Conservation (phyloP, 2,113 vertebrate species). For the Coptodon bakossiorum region DNA sequence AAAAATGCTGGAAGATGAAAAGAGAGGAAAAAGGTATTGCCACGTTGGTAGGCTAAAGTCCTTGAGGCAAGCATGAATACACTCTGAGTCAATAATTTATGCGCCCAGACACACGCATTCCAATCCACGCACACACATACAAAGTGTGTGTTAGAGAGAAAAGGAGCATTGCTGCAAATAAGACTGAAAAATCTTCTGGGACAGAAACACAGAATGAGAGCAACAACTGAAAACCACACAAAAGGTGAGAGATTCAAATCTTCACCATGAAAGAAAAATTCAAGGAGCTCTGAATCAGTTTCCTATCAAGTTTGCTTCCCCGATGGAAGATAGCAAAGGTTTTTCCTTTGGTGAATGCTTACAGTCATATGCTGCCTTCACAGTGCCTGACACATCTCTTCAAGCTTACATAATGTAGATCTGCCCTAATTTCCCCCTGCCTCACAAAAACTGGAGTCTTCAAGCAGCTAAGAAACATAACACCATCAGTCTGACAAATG, state of each 20-base stretch:
- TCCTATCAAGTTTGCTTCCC: slow-evolving; percentile 1
- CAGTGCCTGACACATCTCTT: slow-evolving; percentile 64
- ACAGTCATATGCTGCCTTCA: slow-evolving; percentile 62
- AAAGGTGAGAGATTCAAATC: slow-evolving; percentile 21
- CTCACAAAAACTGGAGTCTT: slow-evolving; percentile 38
- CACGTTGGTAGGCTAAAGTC: slow-evolving; percentile 41
- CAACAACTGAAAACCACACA: slow-evolving; percentile 39
- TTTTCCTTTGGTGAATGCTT: slow-evolving; percentile 56
- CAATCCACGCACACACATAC: slow-evolving; percentile 2
- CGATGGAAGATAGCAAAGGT: slow-evolving; percentile 41
- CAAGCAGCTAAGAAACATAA: slow-evolving; percentile 35
- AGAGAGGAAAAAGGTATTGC: slow-evolving; percentile 45
- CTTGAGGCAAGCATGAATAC: slow-evolving; percentile 63
- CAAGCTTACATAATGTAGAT: slow-evolving; percentile 74
- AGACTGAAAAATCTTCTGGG: slow-evolving; percentile 32
- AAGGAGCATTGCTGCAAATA: neutral
- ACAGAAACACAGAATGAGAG: slow-evolving; percentile 29
- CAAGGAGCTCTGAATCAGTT: slow-evolving; percentile 10
- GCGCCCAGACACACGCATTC: slow-evolving; percentile 20
- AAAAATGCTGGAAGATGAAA: slow-evolving; percentile 27
- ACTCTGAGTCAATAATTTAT: slow-evolving; percentile 72
- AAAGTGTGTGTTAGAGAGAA: slow-evolving; percentile 22
- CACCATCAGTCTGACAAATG: slow-evolving; percentile 43
- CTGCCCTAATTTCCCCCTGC: slow-evolving; percentile 68
- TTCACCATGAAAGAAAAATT: neutral